Base-by-base conservation (phyloP, 2,113 vertebrate species). In the Glaucomys volans region DNA sequence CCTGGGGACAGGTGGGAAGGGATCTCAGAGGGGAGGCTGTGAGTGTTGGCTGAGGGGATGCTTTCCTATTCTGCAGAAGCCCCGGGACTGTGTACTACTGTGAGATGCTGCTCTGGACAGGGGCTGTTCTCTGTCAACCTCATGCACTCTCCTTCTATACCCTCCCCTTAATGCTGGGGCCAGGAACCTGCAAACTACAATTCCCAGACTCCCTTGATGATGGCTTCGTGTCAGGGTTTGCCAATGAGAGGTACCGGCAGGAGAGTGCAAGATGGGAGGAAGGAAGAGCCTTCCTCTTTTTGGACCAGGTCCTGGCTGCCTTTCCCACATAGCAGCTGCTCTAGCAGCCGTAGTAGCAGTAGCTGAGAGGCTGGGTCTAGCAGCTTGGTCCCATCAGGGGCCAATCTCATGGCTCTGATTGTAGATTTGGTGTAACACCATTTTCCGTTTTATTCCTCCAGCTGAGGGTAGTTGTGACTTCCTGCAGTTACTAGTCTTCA, bases 11-110 rank as follows among this genome's bases (percentile, higher is more conserved):
- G 17, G 54, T 26, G 32, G 40, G 11, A 37, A 9, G 9, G 52
- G 37, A 57, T 24, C 69, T 44, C 40, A 66, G 79, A 47, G 20
- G 69, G 17, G 50, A 40, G 52, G 28, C 12, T 44, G 28, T 52
- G 14, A 8, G 8, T 44, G 44, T 50, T 13, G 22, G 37, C 32
- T 0, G 6, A 59, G 24, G 5, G 18, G 22, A 14, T 1, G 1
- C 35, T 47, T 62, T 64, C 35, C 47, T 84, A 26, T 59, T 59
- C 24, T 59, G 8, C 40, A 8, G 66, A 84, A 71, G 32, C 62
- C 42, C 2, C 12, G 59, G 28, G 76, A 85, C 87, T 30, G 71
- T 16, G 26, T 37, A 42, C 90, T 79, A 16, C 64, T 47, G 28
- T 22, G 44, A 50, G 35, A 47, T 6, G 62, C 42, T 57, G 59